These are phyloP conservation scores for Nowickia ferox DNA, from an alignment of 2,888 invertebrate species.

Conservation along the genomic window DNA sequence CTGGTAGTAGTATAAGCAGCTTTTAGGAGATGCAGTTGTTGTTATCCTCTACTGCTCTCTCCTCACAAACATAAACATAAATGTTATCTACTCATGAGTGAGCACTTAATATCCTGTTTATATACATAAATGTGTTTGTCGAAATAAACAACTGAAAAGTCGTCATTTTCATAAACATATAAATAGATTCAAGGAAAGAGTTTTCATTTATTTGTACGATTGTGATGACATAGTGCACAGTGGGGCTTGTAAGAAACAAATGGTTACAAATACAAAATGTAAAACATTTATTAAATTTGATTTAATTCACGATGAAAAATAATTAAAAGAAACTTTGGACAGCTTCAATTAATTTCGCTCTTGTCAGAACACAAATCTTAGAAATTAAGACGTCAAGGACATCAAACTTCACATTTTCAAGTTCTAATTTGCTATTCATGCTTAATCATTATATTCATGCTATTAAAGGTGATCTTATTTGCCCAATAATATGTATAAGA, in stretches of 20 bases:
- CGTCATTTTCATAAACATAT: constrained; percentile 31
- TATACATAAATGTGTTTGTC: constrained; percentile 46
- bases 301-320: too few species aligned
- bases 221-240: not conserved
- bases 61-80: constrained; percentile 4
- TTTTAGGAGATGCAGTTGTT: constrained; percentile 4
- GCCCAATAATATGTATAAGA: too few species aligned
- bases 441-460: too few species aligned
- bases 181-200: not conserved
- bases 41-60: not conserved
- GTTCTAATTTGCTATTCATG: too few species aligned
- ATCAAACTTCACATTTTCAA: too few species aligned
- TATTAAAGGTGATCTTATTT: too few species aligned
- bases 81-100: constrained; percentile 49
- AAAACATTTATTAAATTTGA: too few species aligned
- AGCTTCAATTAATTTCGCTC: too few species aligned
- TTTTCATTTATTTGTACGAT: not conserved
- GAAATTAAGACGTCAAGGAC: too few species aligned
- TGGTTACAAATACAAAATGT: not conserved
- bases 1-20: not conserved
- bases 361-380: too few species aligned
- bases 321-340: too few species aligned
- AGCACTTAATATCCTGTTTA: constrained; percentile 64
- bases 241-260: not conserved
- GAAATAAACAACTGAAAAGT: constrained; percentile 57